Percentiles rank a stretch among this genome's conserved stretches.
Conservation (phyloP, 2,888 invertebrate genomes). For the Oxyteleia sp. region DNA sequence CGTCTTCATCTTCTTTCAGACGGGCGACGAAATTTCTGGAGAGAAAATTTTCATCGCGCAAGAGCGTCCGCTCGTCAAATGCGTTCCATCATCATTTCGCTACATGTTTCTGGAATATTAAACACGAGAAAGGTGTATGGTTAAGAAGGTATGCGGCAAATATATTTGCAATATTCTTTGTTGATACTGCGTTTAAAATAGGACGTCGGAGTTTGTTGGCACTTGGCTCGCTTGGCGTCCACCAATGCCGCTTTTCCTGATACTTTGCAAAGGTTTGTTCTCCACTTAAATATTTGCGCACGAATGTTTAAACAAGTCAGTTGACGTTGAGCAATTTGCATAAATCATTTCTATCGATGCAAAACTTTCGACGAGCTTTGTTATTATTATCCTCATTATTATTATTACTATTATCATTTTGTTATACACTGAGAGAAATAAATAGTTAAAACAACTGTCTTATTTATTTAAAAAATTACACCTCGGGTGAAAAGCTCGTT, state of each 20-base stretch:
- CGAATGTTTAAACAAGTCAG: constrained; percentile 19
- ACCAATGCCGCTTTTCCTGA: constrained; percentile 34
- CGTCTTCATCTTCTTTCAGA: too few species aligned
- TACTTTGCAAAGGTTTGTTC: constrained; percentile 43
- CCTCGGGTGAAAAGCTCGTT: too few species aligned
- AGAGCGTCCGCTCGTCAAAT: background rate
- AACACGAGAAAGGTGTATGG: constrained; percentile 37
- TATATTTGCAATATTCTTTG: constrained; percentile 48
- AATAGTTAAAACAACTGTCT: too few species aligned
- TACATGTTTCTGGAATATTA: constrained; percentile 37
- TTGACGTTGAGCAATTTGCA: constrained; percentile 34
- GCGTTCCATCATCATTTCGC: background rate
- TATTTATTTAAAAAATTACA: too few species aligned
- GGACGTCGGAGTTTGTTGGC: constrained; percentile 53
- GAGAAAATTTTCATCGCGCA: too few species aligned
- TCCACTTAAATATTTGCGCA: constrained; percentile 47
- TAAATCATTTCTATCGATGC: too few species aligned
- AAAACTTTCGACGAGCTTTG: too few species aligned
- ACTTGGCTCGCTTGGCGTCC: constrained; percentile 19
- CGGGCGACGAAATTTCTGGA: too few species aligned
- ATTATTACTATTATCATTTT: too few species aligned
- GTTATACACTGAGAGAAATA: too few species aligned
- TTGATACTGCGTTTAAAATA: constrained; percentile 55
- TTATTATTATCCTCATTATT: too few species aligned
- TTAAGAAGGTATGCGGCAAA: constrained; percentile 31